These are phyloP conservation scores for Pogonus chalceus DNA, from an alignment of 1,140 invertebrate genomes.

Conservation along the genomic window DNA sequence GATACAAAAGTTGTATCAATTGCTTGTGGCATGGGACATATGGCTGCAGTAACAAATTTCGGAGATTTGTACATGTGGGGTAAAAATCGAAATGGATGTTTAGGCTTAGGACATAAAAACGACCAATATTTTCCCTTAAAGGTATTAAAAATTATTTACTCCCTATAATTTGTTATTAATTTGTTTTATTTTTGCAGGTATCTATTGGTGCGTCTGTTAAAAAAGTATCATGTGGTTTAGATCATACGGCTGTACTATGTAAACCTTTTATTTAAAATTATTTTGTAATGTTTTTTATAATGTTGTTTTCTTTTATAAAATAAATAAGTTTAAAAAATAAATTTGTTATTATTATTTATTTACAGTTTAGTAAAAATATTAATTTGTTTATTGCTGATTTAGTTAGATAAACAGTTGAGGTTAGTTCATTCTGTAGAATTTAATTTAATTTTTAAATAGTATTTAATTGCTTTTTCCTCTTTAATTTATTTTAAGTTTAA, in stretches of 20 bases:
- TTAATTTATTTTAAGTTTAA: no score
- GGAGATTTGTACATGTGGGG: constrained; percentile 89
- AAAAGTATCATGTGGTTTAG: constrained; percentile 68
- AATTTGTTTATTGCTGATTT: no score
- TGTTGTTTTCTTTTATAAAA: neutral
- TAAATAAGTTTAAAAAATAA: no score
- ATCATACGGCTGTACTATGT: constrained; percentile 73
- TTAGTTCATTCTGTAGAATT: no score
- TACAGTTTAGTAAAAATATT: no score
- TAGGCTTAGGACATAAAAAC: constrained; percentile 68
- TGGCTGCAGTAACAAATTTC: constrained; percentile 66
- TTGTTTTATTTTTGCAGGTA: constrained; percentile 39
- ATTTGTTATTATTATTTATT: no score
- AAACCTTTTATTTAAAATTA: constrained; percentile 51
- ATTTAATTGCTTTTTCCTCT: no score
- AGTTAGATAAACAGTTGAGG: no score
- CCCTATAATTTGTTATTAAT: constrained; percentile 11
- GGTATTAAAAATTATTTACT: constrained; percentile 37
- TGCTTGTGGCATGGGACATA: constrained; percentile 62
- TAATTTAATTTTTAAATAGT: no score
- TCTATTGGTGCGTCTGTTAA: constrained; percentile 61
- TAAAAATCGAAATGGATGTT: constrained; percentile 66
- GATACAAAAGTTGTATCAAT: constrained; percentile 56
- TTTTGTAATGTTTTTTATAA: neutral
- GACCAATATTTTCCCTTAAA: constrained; percentile 85